Base-by-base conservation (phyloP, 2,888 invertebrate species). In the Latheticus oryzae region DNA sequence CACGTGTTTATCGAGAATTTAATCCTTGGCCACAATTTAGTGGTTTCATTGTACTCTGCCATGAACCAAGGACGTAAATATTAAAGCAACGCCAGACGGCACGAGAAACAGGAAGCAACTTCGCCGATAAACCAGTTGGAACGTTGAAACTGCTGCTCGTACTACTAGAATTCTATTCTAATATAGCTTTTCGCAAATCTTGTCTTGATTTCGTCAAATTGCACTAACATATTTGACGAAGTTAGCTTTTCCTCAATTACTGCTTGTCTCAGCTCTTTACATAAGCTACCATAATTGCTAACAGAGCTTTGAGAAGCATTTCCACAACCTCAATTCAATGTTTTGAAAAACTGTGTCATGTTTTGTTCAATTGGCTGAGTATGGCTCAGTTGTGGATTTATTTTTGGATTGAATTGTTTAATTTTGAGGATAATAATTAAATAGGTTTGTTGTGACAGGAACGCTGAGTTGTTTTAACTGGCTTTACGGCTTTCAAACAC, bases 111-210 rank as follows among this genome's bases (percentile, higher is more conserved):
- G 52, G 58, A 58, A 52, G 38, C 52, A 45, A 52, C 47, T 47
- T 52, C 19, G 47, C 38, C 52, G 43, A 58, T 58, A 58, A 58
- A 58, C 58, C 45, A 58, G 47, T 57, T 40, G 51, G 48, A 57
- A 51, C 51, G 58, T 13, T 58, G 58, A 45, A 58, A 58, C 50
- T 40, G 58, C 58, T 58, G 38, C 52, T 58, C 45, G 37, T 52
- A 30, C 52, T 42, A 33, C 38, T 24, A 35, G 53, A 53, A 53
- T 45, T 53, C 37, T 45, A 53, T 53, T 53, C 53, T 45, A 53
- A 53, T 53, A 53, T 53, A 45, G 53, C 26, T 45, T 53, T 53
- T 53, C 53, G 33, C 53, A 53, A 53, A 53, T 53, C 43, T 53
- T 26, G 53, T 24, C 53, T 53, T 53, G 45, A 53, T 53, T 53